phyloP scores from a whole-genome alignment of 2,797 vertebrate species.

The Tympanoctomys barrerae region DNA sequence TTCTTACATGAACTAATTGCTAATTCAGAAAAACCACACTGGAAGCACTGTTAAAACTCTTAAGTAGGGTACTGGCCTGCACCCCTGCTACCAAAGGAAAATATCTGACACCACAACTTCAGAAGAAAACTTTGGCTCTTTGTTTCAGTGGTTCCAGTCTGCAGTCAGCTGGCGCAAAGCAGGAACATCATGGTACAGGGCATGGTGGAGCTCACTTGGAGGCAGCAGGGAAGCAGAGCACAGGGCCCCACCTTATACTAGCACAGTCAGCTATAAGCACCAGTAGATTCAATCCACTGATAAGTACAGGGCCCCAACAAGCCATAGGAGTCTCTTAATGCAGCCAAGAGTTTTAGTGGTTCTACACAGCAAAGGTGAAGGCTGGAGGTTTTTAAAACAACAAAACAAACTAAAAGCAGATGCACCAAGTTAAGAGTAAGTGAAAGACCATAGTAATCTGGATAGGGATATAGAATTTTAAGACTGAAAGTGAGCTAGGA shows the following conservation, averaged over 20 bases:
- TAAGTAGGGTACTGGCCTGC: neutral
- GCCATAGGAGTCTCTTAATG: neutral
- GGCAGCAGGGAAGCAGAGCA: neutral
- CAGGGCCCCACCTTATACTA: neutral
- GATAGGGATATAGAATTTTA: neutral
- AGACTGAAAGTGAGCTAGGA: neutral
- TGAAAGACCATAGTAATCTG: neutral
- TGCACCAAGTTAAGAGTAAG: neutral
- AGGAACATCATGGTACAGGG: neutral
- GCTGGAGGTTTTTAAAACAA: neutral
- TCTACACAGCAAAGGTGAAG: neutral
- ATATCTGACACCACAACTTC: neutral
- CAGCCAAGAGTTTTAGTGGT: neutral
- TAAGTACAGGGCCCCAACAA: neutral
- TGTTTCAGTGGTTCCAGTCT: neutral
- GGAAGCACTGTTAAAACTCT: neutral
- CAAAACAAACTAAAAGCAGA: neutral
- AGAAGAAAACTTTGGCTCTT: neutral
- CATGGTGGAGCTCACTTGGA: neutral
- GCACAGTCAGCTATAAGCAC: neutral
- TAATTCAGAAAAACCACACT: neutral
- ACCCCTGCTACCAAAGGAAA: neutral
- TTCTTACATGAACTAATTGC: neutral
- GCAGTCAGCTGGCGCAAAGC: neutral
- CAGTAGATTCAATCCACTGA: neutral